Conservation (phyloP, 2,888 invertebrate species). For the Drosophila yooni region DNA sequence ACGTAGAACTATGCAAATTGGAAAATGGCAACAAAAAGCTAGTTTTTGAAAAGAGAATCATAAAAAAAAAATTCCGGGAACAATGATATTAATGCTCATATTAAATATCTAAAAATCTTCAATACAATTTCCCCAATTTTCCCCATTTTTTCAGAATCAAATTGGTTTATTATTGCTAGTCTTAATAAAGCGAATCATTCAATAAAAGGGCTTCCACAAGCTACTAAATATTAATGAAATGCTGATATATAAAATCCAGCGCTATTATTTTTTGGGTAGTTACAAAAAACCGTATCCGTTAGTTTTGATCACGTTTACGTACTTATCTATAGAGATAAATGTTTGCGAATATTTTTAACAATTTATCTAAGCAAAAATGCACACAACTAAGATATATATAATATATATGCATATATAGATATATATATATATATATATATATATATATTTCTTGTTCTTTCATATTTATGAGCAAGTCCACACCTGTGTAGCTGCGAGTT, state of each 20-base stretch:
- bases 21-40: not conserved
- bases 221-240: not conserved
- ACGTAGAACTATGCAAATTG: not conserved
- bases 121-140: not conserved
- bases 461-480: slow-evolving; percentile 45
- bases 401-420: not conserved
- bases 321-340: not conserved
- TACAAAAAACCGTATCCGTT: not conserved
- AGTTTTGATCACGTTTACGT: not conserved
- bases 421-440: not conserved
- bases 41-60: not conserved
- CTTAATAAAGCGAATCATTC: not conserved
- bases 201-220: not conserved
- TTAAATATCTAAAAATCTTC: not conserved
- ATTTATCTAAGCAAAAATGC: not conserved
- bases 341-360: not conserved
- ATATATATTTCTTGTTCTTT: not conserved
- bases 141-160: not conserved
- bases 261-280: not conserved
- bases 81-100: not conserved
- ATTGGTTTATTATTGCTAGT: not conserved
- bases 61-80: not conserved
- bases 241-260: not conserved
- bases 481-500: slow-evolving; percentile 29
- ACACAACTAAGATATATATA: not conserved